Base-by-base conservation (phyloP, 2,113 vertebrate genomes). In the Nesoenas mayeri region DNA sequence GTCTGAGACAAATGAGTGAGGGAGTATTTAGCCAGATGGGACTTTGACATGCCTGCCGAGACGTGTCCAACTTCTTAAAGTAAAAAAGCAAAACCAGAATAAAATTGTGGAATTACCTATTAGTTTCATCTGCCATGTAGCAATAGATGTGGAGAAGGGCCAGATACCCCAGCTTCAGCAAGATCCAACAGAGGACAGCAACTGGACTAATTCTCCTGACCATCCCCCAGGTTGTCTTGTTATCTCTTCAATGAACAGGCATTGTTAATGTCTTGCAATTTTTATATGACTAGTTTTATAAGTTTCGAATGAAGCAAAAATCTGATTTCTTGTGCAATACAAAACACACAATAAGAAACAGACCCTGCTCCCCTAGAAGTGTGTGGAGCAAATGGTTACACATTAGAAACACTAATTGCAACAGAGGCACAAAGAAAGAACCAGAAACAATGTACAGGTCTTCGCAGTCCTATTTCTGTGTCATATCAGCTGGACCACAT, bases 71-170 rank as follows among this genome's bases (percentile, higher is more conserved):
- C 16, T 79, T 91, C 81, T 82, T 81, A 40, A 92, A 74, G 34
- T 9, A 73, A 56, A 56, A 87, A 87, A 70, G 31, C 6, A 75
- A 85, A 80, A 56, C 16, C 40, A 78, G 60, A 89, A 89, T 77
- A 65, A 58, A 60, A 71, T 17, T 74, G 47, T 71, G 15, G 34
- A 77, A 72, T 83, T 66, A 34, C 36, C 28, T 73, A 3, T 29
- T 0, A 1, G 11, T 62, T 82, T 88, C 56, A 79, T 67, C 38
- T 42, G 19, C 44, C 12, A 10, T 7, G 54, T 53, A 65, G n/a
- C 0, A 0, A 66, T 7, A 51, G n/a, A 26, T 40, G 10, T 0
- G 0, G 60, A 69, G 48, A 80, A 81, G 47, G 65, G 57, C 5
- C 50, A 83, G 36, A 26, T 95, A 64, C n/a, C 16, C 58, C 44